Percentiles rank a stretch among this genome's conserved stretches.
These are phyloP conservation scores for Lasioglossum leucozonium DNA, from an alignment of 2,888 invertebrate genomes.

Conservation along the genomic window DNA sequence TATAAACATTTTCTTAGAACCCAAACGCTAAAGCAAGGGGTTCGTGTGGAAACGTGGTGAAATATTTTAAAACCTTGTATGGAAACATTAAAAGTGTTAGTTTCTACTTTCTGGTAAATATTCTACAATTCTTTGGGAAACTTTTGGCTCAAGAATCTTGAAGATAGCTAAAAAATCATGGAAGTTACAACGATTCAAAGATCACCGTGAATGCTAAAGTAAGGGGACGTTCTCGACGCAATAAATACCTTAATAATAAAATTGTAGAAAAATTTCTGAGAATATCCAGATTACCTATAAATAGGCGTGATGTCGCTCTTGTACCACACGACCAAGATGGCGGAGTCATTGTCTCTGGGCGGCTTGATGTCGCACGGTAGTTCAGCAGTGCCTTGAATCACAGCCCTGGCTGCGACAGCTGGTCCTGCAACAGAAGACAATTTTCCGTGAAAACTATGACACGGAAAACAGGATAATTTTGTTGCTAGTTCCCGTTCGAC, in stretches of 20 bases:
- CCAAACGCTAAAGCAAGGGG: no score
- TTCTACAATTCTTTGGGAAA: background rate
- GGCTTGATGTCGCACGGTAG: conserved; percentile 95
- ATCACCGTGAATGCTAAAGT: background rate
- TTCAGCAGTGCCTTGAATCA: conserved; percentile 92
- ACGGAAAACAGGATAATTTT: background rate
- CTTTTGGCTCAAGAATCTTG: background rate
- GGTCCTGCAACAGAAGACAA: conserved; percentile 86
- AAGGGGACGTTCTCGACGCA: background rate
- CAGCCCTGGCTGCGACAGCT: conserved; percentile 88
- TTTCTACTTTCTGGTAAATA: background rate
- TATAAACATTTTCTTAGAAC: no score
- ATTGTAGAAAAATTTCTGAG: background rate
- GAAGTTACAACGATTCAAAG: background rate
- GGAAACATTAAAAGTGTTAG: background rate
- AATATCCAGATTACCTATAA: conserved; percentile 89
- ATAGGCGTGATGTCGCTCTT: conserved; percentile 94
- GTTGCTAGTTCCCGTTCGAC: background rate
- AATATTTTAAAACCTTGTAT: background rate
- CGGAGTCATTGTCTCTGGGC: conserved; percentile 91
- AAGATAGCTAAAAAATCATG: background rate
- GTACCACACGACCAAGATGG: conserved; percentile 95
- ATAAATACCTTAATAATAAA: background rate
- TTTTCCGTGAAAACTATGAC: background rate
- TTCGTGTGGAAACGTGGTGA: no score